Percentiles rank a stretch among this genome's conserved stretches.
phyloP scores from a whole-genome alignment of 1,140 invertebrate genomes.

The Pseudomyrmex pallidus region DNA sequence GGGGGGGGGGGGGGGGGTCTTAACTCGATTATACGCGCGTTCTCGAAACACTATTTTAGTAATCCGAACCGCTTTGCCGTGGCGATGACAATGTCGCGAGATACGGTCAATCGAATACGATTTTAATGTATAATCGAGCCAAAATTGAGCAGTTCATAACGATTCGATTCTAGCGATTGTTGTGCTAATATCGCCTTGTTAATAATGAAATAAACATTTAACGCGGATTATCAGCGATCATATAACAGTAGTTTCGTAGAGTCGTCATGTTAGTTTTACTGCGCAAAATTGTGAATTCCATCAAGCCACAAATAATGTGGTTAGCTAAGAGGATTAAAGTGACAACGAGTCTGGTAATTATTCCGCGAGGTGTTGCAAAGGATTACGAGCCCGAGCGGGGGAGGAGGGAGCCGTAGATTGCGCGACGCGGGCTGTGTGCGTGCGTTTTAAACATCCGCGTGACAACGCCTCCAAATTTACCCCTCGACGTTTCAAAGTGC shows the following conservation, averaged over 20 bases:
- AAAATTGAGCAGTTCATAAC: background rate
- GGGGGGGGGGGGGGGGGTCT: no score
- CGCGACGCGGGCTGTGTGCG: background rate
- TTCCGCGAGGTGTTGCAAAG: constrained; percentile 17
- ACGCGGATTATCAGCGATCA: no score
- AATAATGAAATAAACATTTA: no score
- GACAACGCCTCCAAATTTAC: constrained; percentile 37
- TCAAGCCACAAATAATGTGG: background rate
- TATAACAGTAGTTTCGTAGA: background rate
- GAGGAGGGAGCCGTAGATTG: background rate
- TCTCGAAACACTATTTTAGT: constrained; percentile 12
- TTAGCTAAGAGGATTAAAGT: constrained; percentile 39
- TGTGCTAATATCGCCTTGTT: background rate
- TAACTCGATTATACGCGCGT: constrained; percentile 18
- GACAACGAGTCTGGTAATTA: constrained; percentile 44
- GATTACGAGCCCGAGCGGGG: constrained; percentile 15
- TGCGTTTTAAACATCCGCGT: constrained; percentile 18
- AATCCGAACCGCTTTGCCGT: background rate
- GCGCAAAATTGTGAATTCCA: background rate
- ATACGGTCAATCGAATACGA: background rate
- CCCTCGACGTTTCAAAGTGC: constrained; percentile 45
- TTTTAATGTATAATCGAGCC: background rate
- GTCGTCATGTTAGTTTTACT: background rate
- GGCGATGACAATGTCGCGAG: background rate
- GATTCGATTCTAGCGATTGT: background rate